These are phyloP conservation scores for Gambusia holbrooki DNA, from an alignment of 2,113 vertebrate genomes.

Conservation along the genomic window DNA sequence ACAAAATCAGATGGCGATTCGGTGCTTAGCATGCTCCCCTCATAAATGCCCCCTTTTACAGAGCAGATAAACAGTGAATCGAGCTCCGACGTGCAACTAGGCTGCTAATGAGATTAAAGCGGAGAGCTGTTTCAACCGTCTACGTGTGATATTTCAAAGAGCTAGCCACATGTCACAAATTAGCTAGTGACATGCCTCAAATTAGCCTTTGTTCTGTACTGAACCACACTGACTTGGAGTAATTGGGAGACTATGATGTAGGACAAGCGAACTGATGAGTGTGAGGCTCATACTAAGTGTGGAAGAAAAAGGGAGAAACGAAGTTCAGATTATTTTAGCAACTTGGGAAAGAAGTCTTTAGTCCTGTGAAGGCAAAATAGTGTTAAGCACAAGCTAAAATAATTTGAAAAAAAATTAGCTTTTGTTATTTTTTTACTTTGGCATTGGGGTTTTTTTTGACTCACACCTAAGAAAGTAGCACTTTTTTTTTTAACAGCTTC, in stretches of 20 bases:
- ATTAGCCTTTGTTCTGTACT: slow-evolving; percentile 73
- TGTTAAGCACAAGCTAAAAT: slow-evolving; percentile 1
- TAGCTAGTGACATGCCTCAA: slow-evolving; percentile 69
- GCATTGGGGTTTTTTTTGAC: not conserved
- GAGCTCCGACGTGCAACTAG: slow-evolving; percentile 27
- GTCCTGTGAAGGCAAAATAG: slow-evolving; percentile 9
- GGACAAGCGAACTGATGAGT: slow-evolving; percentile 53
- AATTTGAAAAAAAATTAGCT: not conserved
- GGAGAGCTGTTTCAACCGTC: slow-evolving; percentile 55
- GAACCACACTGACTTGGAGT: slow-evolving; percentile 60
- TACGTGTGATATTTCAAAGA: slow-evolving; percentile 75
- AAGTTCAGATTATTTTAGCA: slow-evolving; percentile 32
- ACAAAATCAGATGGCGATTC: not conserved
- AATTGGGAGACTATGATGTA: slow-evolving; percentile 69
- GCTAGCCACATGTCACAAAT: slow-evolving; percentile 70
- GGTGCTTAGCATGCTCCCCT: slow-evolving; percentile 12
- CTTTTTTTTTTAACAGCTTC: no score
- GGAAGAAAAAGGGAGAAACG: slow-evolving; percentile 10
- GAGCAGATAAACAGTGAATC: slow-evolving; percentile 40
- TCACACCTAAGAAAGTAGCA: not conserved
- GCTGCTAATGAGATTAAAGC: slow-evolving; percentile 68
- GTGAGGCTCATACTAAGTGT: slow-evolving; percentile 27
- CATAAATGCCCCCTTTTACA: slow-evolving; percentile 27
- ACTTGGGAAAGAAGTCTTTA: slow-evolving; percentile 3
- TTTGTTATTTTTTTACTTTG: not conserved